Base-by-base conservation (phyloP, 1,140 invertebrate genomes). In the Tetragonula clypearis region DNA sequence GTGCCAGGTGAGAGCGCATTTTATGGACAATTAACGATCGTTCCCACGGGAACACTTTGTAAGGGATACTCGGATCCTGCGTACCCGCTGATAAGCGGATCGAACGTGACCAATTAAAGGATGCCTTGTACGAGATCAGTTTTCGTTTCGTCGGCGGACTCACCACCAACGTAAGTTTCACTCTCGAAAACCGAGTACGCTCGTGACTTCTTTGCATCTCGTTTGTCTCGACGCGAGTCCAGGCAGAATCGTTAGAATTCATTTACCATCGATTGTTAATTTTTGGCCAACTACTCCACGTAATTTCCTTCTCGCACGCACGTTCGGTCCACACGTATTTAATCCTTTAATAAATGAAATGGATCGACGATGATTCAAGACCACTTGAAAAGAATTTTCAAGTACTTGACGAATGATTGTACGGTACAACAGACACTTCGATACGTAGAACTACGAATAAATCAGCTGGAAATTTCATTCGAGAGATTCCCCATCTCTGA, bases 61-160 rank as follows among this genome's bases (percentile, higher is more conserved):
- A 56, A 65, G 81, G 81, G 65, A 78, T 69, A 83, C 74, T 26
- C 35, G 53, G 74, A 58, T 78, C 74, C 53, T 77, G 74, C 81
- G 81, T 83, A 26, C 26, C 60, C 49, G 74, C 74, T 83, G 81
- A 83, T 83, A 83, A 83, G 60, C 81, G 12, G 65, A 83, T 83
- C 81, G 74, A 83, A 83, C 81, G 81, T 83, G 81, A 83, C 81
- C 81, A 83, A 83, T 83, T 83, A 83, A 83, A 83, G 74, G 55
- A 77, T 55, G 74, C 19, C 62, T 83, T 83, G 81, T 83, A 83
- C 62, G 81, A 78, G 81, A 83, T 83, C 74, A 83, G 73, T 83
- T 83, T 83, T 83, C 71, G 73, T 60, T 74, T 68, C 30, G 26
- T 5, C 81, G 21, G 23, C 23, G 41, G 62, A 82, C 81, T 68